phyloP scores from a whole-genome alignment of 2,888 invertebrate species.

The Lysandra bellargus region DNA sequence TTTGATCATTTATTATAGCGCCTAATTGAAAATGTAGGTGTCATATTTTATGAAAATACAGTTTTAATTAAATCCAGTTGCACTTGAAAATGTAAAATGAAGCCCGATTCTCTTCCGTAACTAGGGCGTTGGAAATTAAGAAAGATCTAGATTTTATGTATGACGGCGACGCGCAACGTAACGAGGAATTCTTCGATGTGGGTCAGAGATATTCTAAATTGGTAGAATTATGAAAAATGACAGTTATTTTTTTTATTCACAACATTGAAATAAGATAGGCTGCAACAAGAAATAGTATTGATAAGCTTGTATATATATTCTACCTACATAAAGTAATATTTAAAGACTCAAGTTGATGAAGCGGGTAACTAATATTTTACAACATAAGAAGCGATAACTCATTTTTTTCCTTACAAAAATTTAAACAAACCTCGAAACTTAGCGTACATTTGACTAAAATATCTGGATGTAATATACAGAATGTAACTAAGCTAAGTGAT shows the following conservation, averaged over 20 bases:
- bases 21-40: background rate
- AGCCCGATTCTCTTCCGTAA: slow-evolving; percentile 4
- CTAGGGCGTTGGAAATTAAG: slow-evolving; percentile 20
- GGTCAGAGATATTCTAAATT: slow-evolving; percentile 6
- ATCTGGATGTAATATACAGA: too few relatives aligned
- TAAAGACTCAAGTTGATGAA: too few relatives aligned
- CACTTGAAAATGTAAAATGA: background rate
- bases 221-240: background rate
- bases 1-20: background rate
- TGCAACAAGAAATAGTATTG: background rate
- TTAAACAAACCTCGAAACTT: too few relatives aligned
- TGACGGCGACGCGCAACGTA: background rate
- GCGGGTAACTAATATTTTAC: too few relatives aligned
- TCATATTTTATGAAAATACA: background rate
- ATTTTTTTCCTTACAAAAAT: too few relatives aligned
- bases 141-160: slow-evolving; percentile 21
- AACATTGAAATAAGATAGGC: background rate
- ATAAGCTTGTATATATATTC: too few relatives aligned
- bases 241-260: background rate
- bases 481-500: too few relatives aligned
- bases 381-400: too few relatives aligned
- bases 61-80: slow-evolving; percentile 16
- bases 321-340: too few relatives aligned
- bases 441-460: too few relatives aligned
- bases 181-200: background rate